A percentile compares a stretch with the other conserved stretches of the same genome.
Conservation (phyloP, 2,888 invertebrate species). For the Amphimallon solstitiale region DNA sequence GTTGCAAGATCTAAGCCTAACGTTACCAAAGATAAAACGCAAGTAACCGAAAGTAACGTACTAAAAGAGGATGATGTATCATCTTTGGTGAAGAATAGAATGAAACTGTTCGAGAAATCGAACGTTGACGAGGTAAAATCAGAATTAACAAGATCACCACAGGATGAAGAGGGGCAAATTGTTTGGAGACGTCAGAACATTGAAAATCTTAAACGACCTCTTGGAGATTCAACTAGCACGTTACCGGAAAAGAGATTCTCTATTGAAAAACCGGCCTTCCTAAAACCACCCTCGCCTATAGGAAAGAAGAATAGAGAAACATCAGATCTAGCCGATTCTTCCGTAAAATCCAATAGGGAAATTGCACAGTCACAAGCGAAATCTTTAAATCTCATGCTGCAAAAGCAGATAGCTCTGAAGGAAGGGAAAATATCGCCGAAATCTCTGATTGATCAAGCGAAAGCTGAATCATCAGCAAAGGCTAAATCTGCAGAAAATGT, state of each 20-base stretch:
- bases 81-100: conserved; percentile 61
- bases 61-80: conserved; percentile 34
- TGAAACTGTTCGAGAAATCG: conserved; percentile 60
- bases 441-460: conserved; percentile 3
- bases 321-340: neutral
- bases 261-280: neutral
- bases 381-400: conserved; percentile 12
- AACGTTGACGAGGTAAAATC: neutral
- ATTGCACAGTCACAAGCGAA: conserved; percentile 5
- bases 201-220: conserved; percentile 13
- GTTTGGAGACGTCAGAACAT: neutral
- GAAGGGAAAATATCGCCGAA: conserved; percentile 27
- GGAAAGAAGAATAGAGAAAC: neutral
- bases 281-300: neutral
- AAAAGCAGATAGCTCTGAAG: conserved; percentile 31
- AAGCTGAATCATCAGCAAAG: neutral
- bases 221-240: neutral
- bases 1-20: neutral
- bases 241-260: conserved; percentile 12
- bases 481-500: too few relatives aligned
- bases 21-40: conserved; percentile 60
- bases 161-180: neutral
- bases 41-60: conserved; percentile 43
- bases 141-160: too few relatives aligned
- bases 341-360: neutral